Percentiles rank a stretch among this genome's conserved stretches.
Conservation (phyloP, 2,888 invertebrate genomes). For the Eupithecia centaureata region DNA sequence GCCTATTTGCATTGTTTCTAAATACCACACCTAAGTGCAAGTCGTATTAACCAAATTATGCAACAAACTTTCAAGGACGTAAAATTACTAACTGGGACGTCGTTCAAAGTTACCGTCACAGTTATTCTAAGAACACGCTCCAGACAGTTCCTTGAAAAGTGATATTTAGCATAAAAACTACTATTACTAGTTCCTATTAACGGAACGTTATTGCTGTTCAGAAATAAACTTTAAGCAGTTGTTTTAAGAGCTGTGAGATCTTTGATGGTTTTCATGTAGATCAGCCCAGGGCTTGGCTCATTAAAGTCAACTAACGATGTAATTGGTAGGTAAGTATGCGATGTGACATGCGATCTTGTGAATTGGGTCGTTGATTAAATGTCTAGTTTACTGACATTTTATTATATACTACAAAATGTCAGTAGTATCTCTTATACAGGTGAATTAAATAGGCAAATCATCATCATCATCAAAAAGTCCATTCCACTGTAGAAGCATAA, state of each 20-base stretch:
- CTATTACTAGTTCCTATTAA: conserved; percentile 45
- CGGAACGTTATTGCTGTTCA: conserved; percentile 2
- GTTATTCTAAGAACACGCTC: conserved; percentile 24
- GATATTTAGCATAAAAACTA: conserved; percentile 46
- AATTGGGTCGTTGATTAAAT: conserved; percentile 19
- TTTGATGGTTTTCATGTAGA: conserved; percentile 51
- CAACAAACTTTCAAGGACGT: conserved; percentile 21
- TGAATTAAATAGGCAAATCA: not conserved
- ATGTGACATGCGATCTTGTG: conserved; percentile 27
- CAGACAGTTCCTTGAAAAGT: conserved; percentile 27
- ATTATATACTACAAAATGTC: not conserved
- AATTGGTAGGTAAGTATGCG: conserved; percentile 57
- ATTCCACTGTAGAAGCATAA: not conserved
- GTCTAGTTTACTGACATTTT: conserved; percentile 29
- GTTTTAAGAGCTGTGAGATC: conserved; percentile 38
- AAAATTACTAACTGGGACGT: conserved; percentile 2
- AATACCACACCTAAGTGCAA: not conserved
- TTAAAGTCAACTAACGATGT: conserved; percentile 75
- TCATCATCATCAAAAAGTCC: not conserved
- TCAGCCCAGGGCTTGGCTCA: conserved; percentile 63
- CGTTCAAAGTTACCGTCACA: conserved; percentile 11
- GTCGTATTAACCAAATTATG: conserved; percentile 2
- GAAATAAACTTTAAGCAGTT: conserved; percentile 34
- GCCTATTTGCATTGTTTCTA: not conserved
- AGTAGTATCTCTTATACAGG: not conserved